A percentile compares a stretch with the other conserved stretches of the same genome.
These are phyloP conservation scores for Chloromyia formosa DNA, from an alignment of 2,888 invertebrate species.

Conservation along the genomic window DNA sequence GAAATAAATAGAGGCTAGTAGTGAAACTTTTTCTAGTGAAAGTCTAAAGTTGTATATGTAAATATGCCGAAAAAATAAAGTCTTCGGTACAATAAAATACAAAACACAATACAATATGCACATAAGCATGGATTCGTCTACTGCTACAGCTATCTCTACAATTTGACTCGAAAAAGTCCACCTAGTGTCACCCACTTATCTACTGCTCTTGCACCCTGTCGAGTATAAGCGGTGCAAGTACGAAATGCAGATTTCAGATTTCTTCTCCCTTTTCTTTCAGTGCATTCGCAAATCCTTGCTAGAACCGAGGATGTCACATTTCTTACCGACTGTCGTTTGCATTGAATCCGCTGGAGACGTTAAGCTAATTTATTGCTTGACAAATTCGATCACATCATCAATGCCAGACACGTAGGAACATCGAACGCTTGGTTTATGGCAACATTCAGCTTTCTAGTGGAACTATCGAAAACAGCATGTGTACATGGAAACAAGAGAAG, in stretches of 20 bases:
- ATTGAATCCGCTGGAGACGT: constrained; percentile 23
- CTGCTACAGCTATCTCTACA: background rate
- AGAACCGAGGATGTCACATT: background rate
- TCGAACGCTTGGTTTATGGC: constrained; percentile 25
- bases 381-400: constrained; percentile 48
- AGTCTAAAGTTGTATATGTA: no score
- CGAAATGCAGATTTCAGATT: constrained; percentile 1
- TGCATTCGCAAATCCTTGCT: no score
- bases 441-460: background rate
- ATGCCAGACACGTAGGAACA: constrained; percentile 45
- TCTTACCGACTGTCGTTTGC: background rate
- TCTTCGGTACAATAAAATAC: no score
- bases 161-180: no score
- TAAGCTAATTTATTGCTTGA: constrained; percentile 49
- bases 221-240: background rate
- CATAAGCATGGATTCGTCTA: background rate
- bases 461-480: background rate
- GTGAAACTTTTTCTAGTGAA: no score
- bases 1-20: no score
- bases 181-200: background rate
- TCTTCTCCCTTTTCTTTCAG: background rate
- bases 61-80: no score
- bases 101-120: background rate
- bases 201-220: background rate
- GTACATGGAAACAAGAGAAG: background rate